Conservation (phyloP, 2,113 vertebrate species). For the Sterrhoptilus dennistouni region DNA sequence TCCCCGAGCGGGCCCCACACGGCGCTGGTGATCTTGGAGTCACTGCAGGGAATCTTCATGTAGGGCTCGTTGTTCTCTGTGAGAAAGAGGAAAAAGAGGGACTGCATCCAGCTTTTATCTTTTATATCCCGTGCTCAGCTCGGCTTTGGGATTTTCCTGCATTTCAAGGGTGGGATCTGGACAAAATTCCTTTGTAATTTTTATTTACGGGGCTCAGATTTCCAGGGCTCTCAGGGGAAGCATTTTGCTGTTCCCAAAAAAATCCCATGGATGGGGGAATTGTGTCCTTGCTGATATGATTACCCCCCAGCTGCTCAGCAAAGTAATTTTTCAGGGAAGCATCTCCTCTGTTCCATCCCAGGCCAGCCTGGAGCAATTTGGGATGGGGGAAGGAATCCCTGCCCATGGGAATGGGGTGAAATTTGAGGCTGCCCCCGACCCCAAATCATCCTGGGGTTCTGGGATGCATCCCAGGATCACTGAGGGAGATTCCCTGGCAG, state of each 20-base stretch:
- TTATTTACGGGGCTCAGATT: background rate
- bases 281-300: background rate
- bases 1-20: slow-evolving; percentile 96
- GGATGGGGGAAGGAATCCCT: background rate
- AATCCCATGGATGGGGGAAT: background rate
- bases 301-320: rapidly evolving
- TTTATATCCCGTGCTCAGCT: rapidly evolving
- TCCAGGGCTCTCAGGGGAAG: background rate
- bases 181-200: background rate
- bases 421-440: background rate
- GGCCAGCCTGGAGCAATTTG: background rate
- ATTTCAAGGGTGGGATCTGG: background rate
- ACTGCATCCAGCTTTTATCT: rapidly evolving
- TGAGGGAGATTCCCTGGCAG: background rate
- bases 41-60: slow-evolving; percentile 88
- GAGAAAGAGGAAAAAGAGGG: background rate
- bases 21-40: slow-evolving; percentile 94
- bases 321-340: background rate
- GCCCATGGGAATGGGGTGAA: background rate
- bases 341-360: background rate
- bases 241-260: background rate
- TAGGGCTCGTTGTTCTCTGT: slow-evolving; percentile 94
- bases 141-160: background rate
- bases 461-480: background rate
- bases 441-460: background rate